Conservation (phyloP, 2,113 vertebrate species). For the Trogon melanurus region DNA sequence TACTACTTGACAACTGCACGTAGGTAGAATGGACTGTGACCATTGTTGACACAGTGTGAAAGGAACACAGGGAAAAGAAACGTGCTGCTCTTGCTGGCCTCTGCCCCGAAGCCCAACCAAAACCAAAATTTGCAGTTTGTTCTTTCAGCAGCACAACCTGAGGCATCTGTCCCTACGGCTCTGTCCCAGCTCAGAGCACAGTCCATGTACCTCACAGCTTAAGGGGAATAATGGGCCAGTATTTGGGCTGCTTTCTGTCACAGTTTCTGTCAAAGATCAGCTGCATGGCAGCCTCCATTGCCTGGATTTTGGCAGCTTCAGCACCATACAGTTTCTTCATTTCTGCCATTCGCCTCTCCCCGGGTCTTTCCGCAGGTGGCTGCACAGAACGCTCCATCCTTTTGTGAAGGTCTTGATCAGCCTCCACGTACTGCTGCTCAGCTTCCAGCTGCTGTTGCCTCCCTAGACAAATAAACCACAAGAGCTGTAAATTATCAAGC, state of each 20-base stretch:
- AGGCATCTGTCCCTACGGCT: background rate
- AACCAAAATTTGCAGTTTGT: background rate
- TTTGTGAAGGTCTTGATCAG: constrained; percentile 85
- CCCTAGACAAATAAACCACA: constrained; percentile 71
- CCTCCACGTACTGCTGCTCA: constrained; percentile 83
- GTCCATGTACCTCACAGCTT: constrained; percentile 77
- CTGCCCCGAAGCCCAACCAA: background rate
- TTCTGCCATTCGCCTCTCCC: constrained; percentile 84
- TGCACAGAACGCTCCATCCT: constrained; percentile 62
- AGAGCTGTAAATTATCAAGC: background rate
- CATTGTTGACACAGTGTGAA: background rate
- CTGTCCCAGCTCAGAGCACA: background rate
- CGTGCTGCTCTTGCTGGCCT: background rate
- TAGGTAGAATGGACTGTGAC: background rate
- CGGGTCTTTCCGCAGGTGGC: constrained; percentile 85
- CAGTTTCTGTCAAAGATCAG: constrained; percentile 91
- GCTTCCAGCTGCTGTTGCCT: constrained; percentile 89
- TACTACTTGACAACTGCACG: background rate
- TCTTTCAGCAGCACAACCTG: background rate
- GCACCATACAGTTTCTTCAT: constrained; percentile 90
- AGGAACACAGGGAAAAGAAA: background rate
- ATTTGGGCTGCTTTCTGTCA: constrained; percentile 91
- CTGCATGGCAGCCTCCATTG: constrained; percentile 94
- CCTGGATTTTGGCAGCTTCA: constrained; percentile 87
- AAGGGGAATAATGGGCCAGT: constrained; percentile 95